Evolutionary conservation across 2,888 invertebrate species (phyloP).

Genomic region (Hydroisotoma schaefferi): DNA sequence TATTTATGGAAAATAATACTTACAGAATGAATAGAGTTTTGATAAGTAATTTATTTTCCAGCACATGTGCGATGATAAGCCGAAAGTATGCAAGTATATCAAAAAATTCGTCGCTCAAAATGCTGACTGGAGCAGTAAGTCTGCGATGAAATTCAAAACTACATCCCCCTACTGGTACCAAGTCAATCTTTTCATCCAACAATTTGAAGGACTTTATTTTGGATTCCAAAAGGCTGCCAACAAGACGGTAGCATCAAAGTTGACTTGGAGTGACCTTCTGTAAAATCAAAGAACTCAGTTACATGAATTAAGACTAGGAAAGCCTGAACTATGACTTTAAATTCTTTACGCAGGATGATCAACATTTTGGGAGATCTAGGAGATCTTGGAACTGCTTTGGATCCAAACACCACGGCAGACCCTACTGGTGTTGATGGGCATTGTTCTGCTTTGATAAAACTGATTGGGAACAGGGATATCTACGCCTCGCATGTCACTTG

Average conservation of each 20-base stretch:
- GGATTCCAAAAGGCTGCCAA: constrained; percentile 70
- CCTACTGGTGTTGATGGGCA: constrained; percentile 56
- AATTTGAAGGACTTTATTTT: constrained; percentile 71
- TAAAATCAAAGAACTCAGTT: constrained; percentile 38
- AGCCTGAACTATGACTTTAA: not conserved
- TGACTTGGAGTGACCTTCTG: constrained; percentile 64
- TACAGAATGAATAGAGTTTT: not conserved
- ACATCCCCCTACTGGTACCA: constrained; percentile 80
- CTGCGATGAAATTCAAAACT: constrained; percentile 55
- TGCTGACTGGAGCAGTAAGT: constrained; percentile 60
- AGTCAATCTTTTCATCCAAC: constrained; percentile 70
- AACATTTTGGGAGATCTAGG: constrained; percentile 72
- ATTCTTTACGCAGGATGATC: constrained; percentile 59
- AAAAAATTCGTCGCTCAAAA: constrained; percentile 65
- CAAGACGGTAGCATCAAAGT: constrained; percentile 61
- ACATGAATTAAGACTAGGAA: constrained; percentile 3
- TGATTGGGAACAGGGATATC: constrained; percentile 60
- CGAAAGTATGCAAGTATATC: constrained; percentile 64
- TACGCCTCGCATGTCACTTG: constrained; percentile 78
- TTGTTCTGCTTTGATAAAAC: constrained; percentile 65
- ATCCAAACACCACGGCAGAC: constrained; percentile 33
- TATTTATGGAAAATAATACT: not conserved
- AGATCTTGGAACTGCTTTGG: constrained; percentile 58
- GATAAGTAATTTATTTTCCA: constrained; percentile 11
- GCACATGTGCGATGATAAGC: constrained; percentile 56